Percentiles rank a stretch among this genome's conserved stretches.
Conservation (phyloP, 2,113 vertebrate genomes). For the Semicossyphus pulcher region DNA sequence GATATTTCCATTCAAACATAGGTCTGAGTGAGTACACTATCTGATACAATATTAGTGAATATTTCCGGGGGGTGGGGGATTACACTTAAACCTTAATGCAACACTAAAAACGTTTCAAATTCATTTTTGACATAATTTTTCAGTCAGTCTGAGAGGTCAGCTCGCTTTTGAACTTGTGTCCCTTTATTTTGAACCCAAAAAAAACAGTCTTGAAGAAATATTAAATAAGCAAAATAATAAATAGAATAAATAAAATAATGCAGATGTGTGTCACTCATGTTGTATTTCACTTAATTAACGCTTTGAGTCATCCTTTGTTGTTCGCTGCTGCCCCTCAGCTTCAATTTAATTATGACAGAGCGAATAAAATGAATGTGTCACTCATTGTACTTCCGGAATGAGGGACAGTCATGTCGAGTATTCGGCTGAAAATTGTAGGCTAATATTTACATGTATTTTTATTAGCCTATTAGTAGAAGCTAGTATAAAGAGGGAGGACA, state of each 20-base stretch:
- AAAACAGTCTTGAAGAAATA: not conserved
- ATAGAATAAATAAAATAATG: not conserved
- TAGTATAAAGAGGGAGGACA: not conserved
- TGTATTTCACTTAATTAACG: constrained; percentile 33
- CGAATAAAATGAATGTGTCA: constrained; percentile 37
- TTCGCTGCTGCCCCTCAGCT: constrained; percentile 3
- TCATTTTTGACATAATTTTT: not conserved
- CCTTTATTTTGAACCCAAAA: not conserved
- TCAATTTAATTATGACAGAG: constrained; percentile 50
- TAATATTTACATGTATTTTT: not conserved
- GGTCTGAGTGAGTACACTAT: not conserved
- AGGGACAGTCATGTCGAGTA: constrained; percentile 1
- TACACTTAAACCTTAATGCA: not conserved
- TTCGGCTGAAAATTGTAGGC: constrained; percentile 2
- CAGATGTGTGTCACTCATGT: not conserved
- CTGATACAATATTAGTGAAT: not conserved
- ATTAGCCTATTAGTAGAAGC: no score
- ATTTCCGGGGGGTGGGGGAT: no score
- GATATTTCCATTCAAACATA: constrained; percentile 4
- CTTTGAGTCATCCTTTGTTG: constrained; percentile 54
- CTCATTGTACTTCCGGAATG: constrained; percentile 13
- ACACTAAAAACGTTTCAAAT: not conserved
- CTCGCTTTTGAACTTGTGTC: not conserved
- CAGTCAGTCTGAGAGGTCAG: not conserved
- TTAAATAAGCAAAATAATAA: not conserved